Base-by-base conservation (phyloP, 1,140 invertebrate genomes). In the Ips nitidus region DNA sequence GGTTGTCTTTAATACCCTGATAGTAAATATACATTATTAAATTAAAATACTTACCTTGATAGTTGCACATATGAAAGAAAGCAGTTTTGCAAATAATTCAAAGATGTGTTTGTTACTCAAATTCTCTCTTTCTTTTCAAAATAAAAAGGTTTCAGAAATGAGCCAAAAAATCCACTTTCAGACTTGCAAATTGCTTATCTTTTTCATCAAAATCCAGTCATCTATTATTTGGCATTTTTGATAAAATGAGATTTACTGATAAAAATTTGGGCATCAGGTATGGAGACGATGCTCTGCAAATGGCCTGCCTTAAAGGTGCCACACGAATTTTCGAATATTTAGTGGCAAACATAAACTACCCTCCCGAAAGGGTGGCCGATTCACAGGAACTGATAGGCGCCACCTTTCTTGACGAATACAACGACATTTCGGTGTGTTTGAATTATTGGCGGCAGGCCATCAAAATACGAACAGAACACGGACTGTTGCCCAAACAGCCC, bases 261-360 rank as follows among this genome's bases (percentile, higher is more conserved):
- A 47, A 47, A 1, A 1, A 47, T 47, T 47, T 47, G 1, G 5
- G 45, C n/a, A 47, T 62, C n/a, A 62, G 59, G 39, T 91, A 92
- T 76, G 91, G 92, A 45, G 94, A 97, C 82, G 94, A 97, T 86
- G 94, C 94, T 37, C 80, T 97, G 66, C 92, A 94, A 77, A 94
- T 92, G 41, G 93, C 94, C 3, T 94, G 93, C 79, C 82, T 96
- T 0, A 94, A 95, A 82, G 94, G 94, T 41, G 91, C 92, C n/a
- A 85, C 83, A 45, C 84, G 88, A 69, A 93, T 96, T 74, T 93
- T 95, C 76, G 85, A 90, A 55, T 90, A 91, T 79, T 82, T 97
- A 52, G 85, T 89, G 74, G 81, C 84, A 58, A 84, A 83, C 63
- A 83, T 89, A 50, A 75, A 75, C 8, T 95, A 93, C 79, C 71